phyloP scores from a whole-genome alignment of 1,140 invertebrate genomes.

The Calycopis cecrops region DNA sequence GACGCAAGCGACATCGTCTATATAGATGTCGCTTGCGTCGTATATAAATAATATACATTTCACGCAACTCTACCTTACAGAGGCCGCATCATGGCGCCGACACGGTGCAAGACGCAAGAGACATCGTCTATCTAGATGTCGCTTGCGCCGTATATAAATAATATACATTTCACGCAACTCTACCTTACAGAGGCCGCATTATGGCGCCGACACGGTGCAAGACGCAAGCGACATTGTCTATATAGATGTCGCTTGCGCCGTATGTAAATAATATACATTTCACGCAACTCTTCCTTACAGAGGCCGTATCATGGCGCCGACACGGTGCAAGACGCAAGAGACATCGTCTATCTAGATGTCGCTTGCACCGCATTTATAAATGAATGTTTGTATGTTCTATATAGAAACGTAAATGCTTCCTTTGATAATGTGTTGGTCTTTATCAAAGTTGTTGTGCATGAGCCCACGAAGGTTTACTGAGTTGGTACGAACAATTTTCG shows the following conservation, averaged over 20 bases:
- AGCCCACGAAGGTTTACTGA: too few relatives aligned
- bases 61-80: conserved; percentile 46
- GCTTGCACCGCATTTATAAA: too few relatives aligned
- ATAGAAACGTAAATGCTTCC: too few relatives aligned
- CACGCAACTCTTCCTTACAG: conserved; percentile 46
- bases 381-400: too few relatives aligned
- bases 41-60: conserved; percentile 60
- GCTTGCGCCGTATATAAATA: conserved; percentile 29
- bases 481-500: too few relatives aligned
- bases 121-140: background rate
- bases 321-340: conserved; percentile 20
- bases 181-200: conserved; percentile 28
- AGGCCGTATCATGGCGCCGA: conserved; percentile 19
- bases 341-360: background rate
- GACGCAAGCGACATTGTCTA: conserved; percentile 8
- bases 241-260: too few relatives aligned
- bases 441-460: too few relatives aligned
- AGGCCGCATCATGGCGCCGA: conserved; percentile 19
- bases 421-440: too few relatives aligned
- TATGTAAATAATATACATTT: conserved; percentile 60
- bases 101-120: conserved; percentile 20
- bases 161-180: conserved; percentile 64
- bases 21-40: too few relatives aligned
- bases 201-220: conserved; percentile 22
- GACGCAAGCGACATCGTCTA: conserved; percentile 8